Conservation (phyloP, 2,888 invertebrate species). For the Pogonocherus hispidulus region DNA sequence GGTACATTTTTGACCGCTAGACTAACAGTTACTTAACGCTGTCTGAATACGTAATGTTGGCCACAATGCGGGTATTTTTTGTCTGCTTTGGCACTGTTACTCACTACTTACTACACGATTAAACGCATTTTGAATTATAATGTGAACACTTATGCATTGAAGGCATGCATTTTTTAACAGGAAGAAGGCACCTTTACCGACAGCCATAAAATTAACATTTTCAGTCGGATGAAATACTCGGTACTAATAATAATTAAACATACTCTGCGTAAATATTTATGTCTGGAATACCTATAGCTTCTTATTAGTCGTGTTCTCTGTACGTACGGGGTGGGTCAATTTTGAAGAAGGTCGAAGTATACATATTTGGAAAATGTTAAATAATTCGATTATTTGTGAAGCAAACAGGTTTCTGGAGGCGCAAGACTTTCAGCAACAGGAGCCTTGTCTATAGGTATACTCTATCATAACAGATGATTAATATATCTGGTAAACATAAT, state of each 20-base stretch:
- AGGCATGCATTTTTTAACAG: constrained; percentile 44
- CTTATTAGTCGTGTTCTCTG: background rate
- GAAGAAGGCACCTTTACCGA: constrained; percentile 34
- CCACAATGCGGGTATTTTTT: constrained; percentile 27
- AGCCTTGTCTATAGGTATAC: no score
- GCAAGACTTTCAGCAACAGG: no score
- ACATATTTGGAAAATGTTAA: no score
- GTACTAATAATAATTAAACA: constrained; percentile 1
- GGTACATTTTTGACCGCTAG: constrained; percentile 45
- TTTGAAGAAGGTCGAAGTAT: no score
- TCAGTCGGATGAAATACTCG: background rate
- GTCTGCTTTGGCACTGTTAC: constrained; percentile 39
- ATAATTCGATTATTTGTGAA: no score
- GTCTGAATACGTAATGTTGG: constrained; percentile 38
- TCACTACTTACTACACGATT: constrained; percentile 12
- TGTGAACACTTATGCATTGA: constrained; percentile 25
- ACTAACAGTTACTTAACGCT: constrained; percentile 47
- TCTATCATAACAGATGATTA: no score
- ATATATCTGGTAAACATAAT: no score
- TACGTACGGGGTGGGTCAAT: background rate
- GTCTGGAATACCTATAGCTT: background rate
- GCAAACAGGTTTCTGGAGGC: no score
- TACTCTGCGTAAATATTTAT: background rate
- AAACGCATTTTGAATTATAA: constrained; percentile 33
- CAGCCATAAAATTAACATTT: constrained; percentile 14